Percentiles rank a stretch among this genome's conserved stretches.
Conservation (phyloP, 1,140 invertebrate species). For the Stegodyphus mimosarum region DNA sequence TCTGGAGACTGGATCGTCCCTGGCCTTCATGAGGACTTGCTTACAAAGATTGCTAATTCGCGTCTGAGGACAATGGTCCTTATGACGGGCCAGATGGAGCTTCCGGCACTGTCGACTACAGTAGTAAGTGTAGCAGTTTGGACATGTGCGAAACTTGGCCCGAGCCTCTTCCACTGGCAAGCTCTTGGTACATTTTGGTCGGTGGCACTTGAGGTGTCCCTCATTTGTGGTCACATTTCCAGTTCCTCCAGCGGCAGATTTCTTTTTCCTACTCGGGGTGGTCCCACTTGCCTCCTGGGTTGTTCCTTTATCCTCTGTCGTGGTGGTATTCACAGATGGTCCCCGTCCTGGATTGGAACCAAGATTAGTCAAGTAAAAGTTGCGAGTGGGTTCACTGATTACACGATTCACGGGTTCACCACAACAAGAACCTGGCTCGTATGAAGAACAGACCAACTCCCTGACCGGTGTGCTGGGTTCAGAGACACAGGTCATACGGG, state of each 20-base stretch:
- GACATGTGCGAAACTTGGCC: slow-evolving; percentile 84
- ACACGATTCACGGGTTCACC: slow-evolving; percentile 33
- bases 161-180: slow-evolving; percentile 67
- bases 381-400: not conserved
- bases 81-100: slow-evolving; percentile 90
- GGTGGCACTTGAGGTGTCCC: slow-evolving; percentile 65
- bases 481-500: slow-evolving; percentile 45
- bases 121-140: slow-evolving; percentile 88
- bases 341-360: slow-evolving; percentile 56
- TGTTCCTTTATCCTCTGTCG: not conserved
- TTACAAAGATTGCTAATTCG: slow-evolving; percentile 83
- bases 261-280: slow-evolving; percentile 33
- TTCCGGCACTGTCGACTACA: slow-evolving; percentile 83
- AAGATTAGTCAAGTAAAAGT: slow-evolving; percentile 32
- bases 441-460: not conserved
- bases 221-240: not conserved
- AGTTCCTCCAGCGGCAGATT: not conserved
- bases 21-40: slow-evolving; percentile 85
- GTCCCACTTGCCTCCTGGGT: not conserved
- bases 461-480: slow-evolving; percentile 40
- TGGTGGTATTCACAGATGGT: not conserved
- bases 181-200: slow-evolving; percentile 67
- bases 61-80: slow-evolving; percentile 88
- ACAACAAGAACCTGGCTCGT: slow-evolving; percentile 19
- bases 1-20: slow-evolving; percentile 82